Conservation (phyloP, 2,113 vertebrate species). For the Danionella cerebrum region DNA sequence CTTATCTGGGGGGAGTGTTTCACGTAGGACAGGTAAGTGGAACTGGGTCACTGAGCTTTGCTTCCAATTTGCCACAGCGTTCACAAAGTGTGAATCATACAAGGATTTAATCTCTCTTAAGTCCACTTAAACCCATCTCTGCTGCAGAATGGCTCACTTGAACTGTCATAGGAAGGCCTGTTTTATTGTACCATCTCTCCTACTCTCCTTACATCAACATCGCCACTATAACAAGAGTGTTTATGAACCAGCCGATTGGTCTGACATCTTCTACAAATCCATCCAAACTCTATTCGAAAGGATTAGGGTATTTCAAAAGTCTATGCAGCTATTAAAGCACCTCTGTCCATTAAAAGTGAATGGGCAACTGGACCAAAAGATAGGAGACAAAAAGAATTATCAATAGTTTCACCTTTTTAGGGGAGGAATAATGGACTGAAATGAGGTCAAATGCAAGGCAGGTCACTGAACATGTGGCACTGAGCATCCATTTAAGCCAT, state of each 20-base stretch:
- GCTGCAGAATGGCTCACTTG: constrained; percentile 44
- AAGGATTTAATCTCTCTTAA: constrained; percentile 48
- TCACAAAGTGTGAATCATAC: constrained; percentile 45
- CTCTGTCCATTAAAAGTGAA: constrained; percentile 9
- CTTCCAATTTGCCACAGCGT: constrained; percentile 41
- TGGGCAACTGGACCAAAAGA: not conserved
- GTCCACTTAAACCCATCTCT: constrained; percentile 47
- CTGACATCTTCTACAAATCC: constrained; percentile 40
- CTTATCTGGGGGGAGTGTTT: constrained; percentile 26
- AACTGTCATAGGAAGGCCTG: constrained; percentile 41
- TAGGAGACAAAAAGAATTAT: not conserved
- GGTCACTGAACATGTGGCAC: constrained; percentile 11
- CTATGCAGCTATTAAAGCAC: constrained; percentile 39
- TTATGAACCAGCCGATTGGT: constrained; percentile 38
- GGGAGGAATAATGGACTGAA: not conserved
- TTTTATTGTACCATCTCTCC: constrained; percentile 37
- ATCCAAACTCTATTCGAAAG: constrained; percentile 32
- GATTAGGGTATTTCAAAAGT: constrained; percentile 38
- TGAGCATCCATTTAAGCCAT: constrained; percentile 37
- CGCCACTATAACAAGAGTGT: constrained; percentile 28
- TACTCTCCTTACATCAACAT: constrained; percentile 31
- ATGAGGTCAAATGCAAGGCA: not conserved
- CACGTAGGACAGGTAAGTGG: constrained; percentile 22
- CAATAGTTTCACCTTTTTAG: not conserved
- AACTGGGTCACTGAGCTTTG: constrained; percentile 35